phyloP scores from a whole-genome alignment of 2,113 vertebrate genomes.

The Hirundichthys speculiger region DNA sequence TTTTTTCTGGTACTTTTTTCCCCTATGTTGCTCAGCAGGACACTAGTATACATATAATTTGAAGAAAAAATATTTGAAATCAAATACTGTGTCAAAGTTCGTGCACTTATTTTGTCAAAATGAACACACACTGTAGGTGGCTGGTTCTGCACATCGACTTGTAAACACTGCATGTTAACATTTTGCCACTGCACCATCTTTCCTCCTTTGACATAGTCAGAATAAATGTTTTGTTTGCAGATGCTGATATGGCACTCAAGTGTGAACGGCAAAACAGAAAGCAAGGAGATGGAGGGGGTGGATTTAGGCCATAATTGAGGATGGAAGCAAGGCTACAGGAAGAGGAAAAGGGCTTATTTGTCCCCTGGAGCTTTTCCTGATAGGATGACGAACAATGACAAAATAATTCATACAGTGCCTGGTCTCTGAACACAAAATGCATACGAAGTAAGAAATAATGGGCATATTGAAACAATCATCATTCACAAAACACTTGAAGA shows the following conservation, averaged over 20 bases:
- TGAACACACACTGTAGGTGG: too few species aligned
- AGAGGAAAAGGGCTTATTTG: constrained; percentile 60
- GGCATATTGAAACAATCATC: background rate
- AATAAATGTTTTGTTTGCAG: background rate
- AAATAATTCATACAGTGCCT: constrained; percentile 21
- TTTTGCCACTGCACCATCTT: too few species aligned
- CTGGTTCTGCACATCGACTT: too few species aligned
- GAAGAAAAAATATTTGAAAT: background rate
- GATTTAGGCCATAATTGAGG: constrained; percentile 20
- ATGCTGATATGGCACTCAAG: background rate
- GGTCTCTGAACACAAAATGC: background rate
- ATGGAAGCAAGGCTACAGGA: constrained; percentile 49
- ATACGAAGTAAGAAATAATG: background rate
- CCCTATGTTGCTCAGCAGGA: background rate
- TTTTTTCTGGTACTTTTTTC: constrained; percentile 27
- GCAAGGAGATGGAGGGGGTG: constrained; percentile 16
- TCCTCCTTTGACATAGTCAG: too few species aligned
- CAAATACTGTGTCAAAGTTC: too few species aligned
- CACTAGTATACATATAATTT: background rate
- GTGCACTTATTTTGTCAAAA: too few species aligned
- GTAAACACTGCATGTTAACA: too few species aligned
- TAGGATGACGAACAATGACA: constrained; percentile 34
- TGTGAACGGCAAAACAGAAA: background rate
- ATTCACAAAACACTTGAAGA: background rate
- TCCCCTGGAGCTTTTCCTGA: constrained; percentile 55